A percentile compares a stretch with the other conserved stretches of the same genome.
Evolutionary conservation across 2,113 vertebrate genomes (phyloP).

Genomic region (Isichthys henryi): DNA sequence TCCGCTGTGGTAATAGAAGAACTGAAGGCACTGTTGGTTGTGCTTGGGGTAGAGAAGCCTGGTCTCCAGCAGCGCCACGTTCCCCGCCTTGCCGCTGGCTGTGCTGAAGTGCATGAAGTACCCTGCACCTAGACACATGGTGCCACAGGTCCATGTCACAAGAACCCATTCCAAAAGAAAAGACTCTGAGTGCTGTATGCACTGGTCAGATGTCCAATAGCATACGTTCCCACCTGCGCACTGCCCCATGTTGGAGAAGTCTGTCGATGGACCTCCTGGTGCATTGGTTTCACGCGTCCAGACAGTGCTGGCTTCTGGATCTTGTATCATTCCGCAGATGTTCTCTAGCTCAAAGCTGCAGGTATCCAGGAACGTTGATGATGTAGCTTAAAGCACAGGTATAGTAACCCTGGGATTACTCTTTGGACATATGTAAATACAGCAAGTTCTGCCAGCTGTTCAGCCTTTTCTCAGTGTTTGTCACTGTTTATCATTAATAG

Average conservation of each 20-base stretch:
- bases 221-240: slow-evolving; percentile 65
- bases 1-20: slow-evolving; percentile 78
- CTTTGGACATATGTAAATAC: not conserved
- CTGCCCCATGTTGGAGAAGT: slow-evolving; percentile 76
- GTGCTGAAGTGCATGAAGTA: slow-evolving; percentile 85
- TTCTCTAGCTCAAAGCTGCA: slow-evolving; percentile 86
- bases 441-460: not conserved
- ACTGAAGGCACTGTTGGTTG: slow-evolving; percentile 80
- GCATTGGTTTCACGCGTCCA: slow-evolving; percentile 62
- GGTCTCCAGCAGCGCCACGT: slow-evolving; percentile 69
- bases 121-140: slow-evolving; percentile 61
- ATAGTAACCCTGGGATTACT: not conserved
- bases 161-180: not conserved
- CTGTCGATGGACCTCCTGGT: slow-evolving; percentile 59
- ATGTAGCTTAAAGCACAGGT: slow-evolving; percentile 56
- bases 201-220: not conserved
- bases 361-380: slow-evolving; percentile 78
- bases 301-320: slow-evolving; percentile 53
- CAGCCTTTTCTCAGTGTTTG: not conserved
- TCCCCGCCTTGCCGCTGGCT: slow-evolving; percentile 37
- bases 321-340: slow-evolving; percentile 91
- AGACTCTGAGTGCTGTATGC: not conserved
- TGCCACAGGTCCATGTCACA: not conserved
- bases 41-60: slow-evolving; percentile 75
- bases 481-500: not conserved